Percentiles rank a stretch among this genome's conserved stretches.
Evolutionary conservation across 2,797 vertebrate genomes (phyloP).

Genomic region (Acropternis orthonyx): DNA sequence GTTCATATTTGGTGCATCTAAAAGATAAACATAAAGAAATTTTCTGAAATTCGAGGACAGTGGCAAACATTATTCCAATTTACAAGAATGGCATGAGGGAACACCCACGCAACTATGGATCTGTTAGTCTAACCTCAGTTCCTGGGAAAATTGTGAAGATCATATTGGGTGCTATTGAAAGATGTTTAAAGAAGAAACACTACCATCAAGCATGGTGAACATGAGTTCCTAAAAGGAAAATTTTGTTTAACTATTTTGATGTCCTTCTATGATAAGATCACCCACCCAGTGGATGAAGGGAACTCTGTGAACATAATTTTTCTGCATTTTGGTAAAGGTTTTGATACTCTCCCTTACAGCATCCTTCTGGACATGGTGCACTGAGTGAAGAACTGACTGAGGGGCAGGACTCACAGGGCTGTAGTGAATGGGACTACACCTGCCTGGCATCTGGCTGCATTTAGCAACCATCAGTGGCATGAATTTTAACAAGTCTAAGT

Average conservation of each 20-base stretch:
- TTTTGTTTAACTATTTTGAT: neutral
- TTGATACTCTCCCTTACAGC: neutral
- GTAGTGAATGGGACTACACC: neutral
- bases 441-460: neutral
- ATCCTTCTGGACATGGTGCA: neutral
- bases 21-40: neutral
- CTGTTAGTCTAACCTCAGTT: neutral
- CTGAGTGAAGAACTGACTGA: neutral
- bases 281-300: neutral
- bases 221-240: neutral
- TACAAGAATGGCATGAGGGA: neutral
- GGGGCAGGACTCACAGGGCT: neutral
- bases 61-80: neutral
- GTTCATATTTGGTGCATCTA: neutral
- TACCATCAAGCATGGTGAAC: neutral
- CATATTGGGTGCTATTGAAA: neutral
- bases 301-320: neutral
- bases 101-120: neutral
- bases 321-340: neutral
- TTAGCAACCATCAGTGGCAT: neutral
- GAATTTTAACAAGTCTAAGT: neutral
- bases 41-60: neutral
- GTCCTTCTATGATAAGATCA: neutral
- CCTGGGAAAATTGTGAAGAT: neutral
- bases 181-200: neutral